A percentile compares a stretch with the other conserved stretches of the same genome.
phyloP scores from a whole-genome alignment of 1,140 invertebrate species.

The Procambarus virginalis region DNA sequence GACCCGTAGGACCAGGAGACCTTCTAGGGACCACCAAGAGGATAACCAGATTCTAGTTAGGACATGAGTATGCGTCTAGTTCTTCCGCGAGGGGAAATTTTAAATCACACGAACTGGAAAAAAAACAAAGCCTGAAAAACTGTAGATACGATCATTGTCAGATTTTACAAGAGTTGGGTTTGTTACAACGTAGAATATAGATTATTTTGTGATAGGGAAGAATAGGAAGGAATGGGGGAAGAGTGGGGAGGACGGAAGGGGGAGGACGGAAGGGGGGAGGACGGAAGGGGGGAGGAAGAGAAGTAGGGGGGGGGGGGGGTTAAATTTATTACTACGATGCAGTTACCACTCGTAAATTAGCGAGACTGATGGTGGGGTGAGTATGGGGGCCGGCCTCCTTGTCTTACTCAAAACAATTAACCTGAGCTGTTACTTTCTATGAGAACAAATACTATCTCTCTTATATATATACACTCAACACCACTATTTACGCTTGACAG shows the following conservation, averaged over 20 bases:
- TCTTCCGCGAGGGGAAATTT: slow-evolving; percentile 21
- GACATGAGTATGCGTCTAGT: slow-evolving; percentile 31
- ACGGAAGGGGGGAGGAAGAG: background rate
- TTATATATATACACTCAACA: background rate
- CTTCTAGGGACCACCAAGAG: background rate
- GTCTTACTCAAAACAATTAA: slow-evolving; percentile 32
- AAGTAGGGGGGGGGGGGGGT: background rate
- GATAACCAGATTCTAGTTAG: slow-evolving; percentile 39
- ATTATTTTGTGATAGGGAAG: slow-evolving; percentile 13
- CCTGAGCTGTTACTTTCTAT: slow-evolving; percentile 7
- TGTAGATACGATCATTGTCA: slow-evolving; percentile 52
- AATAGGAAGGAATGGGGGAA: background rate
- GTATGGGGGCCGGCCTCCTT: slow-evolving; percentile 10
- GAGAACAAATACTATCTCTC: background rate
- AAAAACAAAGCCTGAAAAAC: slow-evolving; percentile 57
- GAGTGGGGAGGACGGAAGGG: background rate
- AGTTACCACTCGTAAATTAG: slow-evolving; percentile 38
- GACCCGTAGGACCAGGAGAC: background rate
- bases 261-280: background rate
- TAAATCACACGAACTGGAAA: slow-evolving; percentile 42
- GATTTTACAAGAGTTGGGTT: slow-evolving; percentile 49
- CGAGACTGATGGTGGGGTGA: background rate
- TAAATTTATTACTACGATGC: slow-evolving; percentile 45
- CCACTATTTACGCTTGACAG: no score
- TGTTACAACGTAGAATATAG: slow-evolving; percentile 39